Base-by-base conservation (phyloP, 1,140 invertebrate species). In the Drosophila auraria region DNA sequence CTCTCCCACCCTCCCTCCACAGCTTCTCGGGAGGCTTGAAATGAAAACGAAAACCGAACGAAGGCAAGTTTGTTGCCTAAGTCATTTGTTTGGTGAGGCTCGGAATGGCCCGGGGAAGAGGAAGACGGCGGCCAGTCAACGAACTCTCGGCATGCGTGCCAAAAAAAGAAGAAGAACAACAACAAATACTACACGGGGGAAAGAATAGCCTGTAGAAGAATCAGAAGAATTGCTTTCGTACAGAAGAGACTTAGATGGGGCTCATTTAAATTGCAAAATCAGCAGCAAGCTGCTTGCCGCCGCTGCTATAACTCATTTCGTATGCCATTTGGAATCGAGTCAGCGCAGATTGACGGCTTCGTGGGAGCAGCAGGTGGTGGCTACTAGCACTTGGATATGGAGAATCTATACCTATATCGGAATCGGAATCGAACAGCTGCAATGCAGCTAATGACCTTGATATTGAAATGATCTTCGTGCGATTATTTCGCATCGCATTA, bases 11-110 rank as follows among this genome's bases (percentile, higher is more conserved):
- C 56, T 57, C n/a, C 14, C 15, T 2, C 11, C 66, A 11, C 42
- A 68, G 66, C 65, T 11, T 50, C 53, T 40, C 30, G 44, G 56
- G 25, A 58, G 36, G 30, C 63, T 63, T 57, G 68, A 82, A 91
- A 91, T 91, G 89, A 91, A 91, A 91, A 91, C 74, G 89, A 91
- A 91, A 91, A 83, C 87, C 84, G 65, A 78, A 71, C 59, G 59
- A 66, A 80, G 77, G 82, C 84, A 83, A 87, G 90, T 91, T 91
- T 82, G 90, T 82, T 87, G 90, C 90, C 86, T 91, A 92, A 91
- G 90, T 91, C 90, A 90, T 91, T 91, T 76, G 90, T 90, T 90
- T 82, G 73, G 51, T 40, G 45, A 63, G 59, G 23, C 36, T 36
- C 30, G 25, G 12, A 23, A 20, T 17, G 38, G 40, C n/a, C 23